Base-by-base conservation (phyloP, 1,140 invertebrate species). In the Wasmannia auropunctata region DNA sequence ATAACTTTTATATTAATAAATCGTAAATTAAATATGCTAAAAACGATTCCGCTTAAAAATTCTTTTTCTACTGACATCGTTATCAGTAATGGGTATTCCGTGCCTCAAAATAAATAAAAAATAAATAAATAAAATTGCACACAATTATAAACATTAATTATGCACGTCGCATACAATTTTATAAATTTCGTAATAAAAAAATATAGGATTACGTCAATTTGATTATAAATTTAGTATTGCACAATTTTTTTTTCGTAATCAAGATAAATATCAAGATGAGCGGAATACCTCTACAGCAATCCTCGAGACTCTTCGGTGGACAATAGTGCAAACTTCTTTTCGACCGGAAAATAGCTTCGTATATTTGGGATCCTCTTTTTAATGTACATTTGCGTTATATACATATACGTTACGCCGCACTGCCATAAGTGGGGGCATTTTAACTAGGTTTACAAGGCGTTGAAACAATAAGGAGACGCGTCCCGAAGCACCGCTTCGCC, bases 301-400 rank as follows among this genome's bases (percentile, higher is more conserved):
- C 25, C 11, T 60, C 28, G n/a, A 65, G 67, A n/a, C n/a, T 63
- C 46, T 51, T 62, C 62, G 88, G 83, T 81, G 54, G 88, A 74
- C 76, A 65, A 65, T 87, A 74, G 43, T 85, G 65, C 85, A 77
- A 46, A 43, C 37, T 58, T 72, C 34, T 56, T 88, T 89, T 93
- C 92, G 92, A 91, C 94, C 93, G 90, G 92, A 95, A 95, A 95
- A 95, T 95, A 95, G 91, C 86, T 90, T 94, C 84, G 92, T 92
- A 95, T 95, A 94, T 95, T 94, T 94, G 88, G 92, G 91, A 92
- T 90, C 87, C 88, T 91, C 86, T 91, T 83, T 80, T 91, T 92
- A 94, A 95, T 95, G 91, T 95, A 95, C 93, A 95, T 88, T 94
- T 91, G 87, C 79, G 70, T 92, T 95, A 95, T 95, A 95, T 95